Evolutionary conservation across 2,113 vertebrate genomes (phyloP).

Genomic region (Lophura nycthemera): DNA sequence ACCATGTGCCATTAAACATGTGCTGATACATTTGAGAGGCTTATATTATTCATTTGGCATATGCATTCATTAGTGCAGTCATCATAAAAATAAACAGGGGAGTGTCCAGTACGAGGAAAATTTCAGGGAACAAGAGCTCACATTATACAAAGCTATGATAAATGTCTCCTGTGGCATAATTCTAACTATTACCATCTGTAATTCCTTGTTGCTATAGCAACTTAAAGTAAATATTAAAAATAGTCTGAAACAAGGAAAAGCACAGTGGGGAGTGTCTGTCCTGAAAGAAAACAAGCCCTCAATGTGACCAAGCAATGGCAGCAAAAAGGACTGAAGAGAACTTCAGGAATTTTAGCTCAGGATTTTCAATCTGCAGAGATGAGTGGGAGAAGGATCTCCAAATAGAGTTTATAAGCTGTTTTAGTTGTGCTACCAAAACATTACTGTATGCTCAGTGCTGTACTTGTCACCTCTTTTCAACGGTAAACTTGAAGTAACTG

Average conservation of each 20-base stretch:
- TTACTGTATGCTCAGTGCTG: conserved; percentile 10
- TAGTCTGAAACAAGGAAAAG: conserved; percentile 75
- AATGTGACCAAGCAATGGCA: conserved; percentile 41
- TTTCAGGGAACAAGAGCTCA: conserved; percentile 70
- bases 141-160: conserved; percentile 71
- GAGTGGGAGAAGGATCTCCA: neutral
- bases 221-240: conserved; percentile 81
- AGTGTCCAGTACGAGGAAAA: conserved; percentile 37
- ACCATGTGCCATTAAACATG: neutral
- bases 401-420: neutral
- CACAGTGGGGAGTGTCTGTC: conserved; percentile 77
- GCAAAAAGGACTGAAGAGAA: conserved; percentile 26
- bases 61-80: conserved; percentile 58
- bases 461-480: conserved; percentile 28
- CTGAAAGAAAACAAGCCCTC: conserved; percentile 73
- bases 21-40: neutral
- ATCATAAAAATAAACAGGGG: conserved; percentile 74
- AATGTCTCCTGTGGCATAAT: conserved; percentile 77
- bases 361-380: neutral
- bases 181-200: conserved; percentile 80
- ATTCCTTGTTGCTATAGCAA: conserved; percentile 66
- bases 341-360: neutral
- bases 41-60: conserved; percentile 24
- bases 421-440: neutral
- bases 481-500: conserved; percentile 27